phyloP scores from a whole-genome alignment of 2,797 vertebrate genomes.

The Thalassophryne amazonica region DNA sequence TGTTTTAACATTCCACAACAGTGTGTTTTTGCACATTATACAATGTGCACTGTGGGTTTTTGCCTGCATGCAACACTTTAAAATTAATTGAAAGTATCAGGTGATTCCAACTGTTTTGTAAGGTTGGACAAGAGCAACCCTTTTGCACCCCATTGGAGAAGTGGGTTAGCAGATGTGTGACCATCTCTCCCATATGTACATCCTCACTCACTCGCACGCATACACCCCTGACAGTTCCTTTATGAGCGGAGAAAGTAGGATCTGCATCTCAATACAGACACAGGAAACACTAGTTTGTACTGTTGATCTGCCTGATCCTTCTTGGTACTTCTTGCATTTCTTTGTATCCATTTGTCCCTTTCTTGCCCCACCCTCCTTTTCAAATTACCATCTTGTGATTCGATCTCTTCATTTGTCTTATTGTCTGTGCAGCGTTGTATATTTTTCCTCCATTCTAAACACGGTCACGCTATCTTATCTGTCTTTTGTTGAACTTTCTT shows the following conservation, averaged over 20 bases:
- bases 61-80: constrained; percentile 22
- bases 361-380: constrained; percentile 21
- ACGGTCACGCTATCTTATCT: constrained; percentile 16
- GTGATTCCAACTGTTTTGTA: constrained; percentile 36
- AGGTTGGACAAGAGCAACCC: constrained; percentile 39
- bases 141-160: constrained; percentile 63
- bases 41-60: constrained; percentile 8
- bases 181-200: constrained; percentile 33
- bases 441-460: not conserved
- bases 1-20: not conserved
- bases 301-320: constrained; percentile 53
- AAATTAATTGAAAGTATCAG: constrained; percentile 16
- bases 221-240: constrained; percentile 47
- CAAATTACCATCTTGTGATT: constrained; percentile 1
- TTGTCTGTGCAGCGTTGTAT: not conserved
- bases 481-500: constrained; percentile 20
- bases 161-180: constrained; percentile 72
- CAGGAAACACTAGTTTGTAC: constrained; percentile 65
- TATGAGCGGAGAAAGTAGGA: constrained; percentile 59
- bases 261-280: constrained; percentile 76
- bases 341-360: constrained; percentile 31
- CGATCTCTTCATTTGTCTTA: not conserved
- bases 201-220: constrained; percentile 18
- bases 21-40: constrained; percentile 17
- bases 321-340: constrained; percentile 43